phyloP scores from a whole-genome alignment of 2,888 invertebrate species.

The Drosophila falleni region DNA sequence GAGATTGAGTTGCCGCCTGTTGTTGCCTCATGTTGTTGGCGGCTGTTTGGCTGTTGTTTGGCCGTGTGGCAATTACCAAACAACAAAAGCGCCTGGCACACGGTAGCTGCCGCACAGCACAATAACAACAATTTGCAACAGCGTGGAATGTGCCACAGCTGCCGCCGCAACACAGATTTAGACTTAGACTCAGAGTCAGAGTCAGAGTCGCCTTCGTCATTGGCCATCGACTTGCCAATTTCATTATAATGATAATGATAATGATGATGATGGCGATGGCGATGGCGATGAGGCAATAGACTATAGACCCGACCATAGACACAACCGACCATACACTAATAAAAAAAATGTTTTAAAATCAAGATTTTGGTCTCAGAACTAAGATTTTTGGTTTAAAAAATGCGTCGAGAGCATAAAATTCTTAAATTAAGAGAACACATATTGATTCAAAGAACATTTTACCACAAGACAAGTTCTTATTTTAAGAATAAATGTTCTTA shows the following conservation, averaged over 20 bases:
- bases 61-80: slow-evolving; percentile 63
- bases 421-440: too few relatives aligned
- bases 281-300: slow-evolving; percentile 1
- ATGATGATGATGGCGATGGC: slow-evolving; percentile 40
- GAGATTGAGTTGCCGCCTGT: slow-evolving; percentile 68
- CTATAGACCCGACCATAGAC: neutral
- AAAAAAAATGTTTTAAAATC: too few relatives aligned
- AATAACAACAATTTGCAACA: slow-evolving; percentile 58
- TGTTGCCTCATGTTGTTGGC: slow-evolving; percentile 10
- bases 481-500: too few relatives aligned
- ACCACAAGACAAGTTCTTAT: too few relatives aligned
- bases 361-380: too few relatives aligned
- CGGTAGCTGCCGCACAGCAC: slow-evolving; percentile 54
- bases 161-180: neutral
- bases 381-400: too few relatives aligned
- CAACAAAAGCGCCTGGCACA: slow-evolving; percentile 56
- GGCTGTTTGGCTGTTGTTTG: slow-evolving; percentile 12
- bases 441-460: too few relatives aligned
- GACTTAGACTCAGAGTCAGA: too few relatives aligned
- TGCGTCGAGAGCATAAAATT: too few relatives aligned
- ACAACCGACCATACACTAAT: too few relatives aligned
- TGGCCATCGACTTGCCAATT: slow-evolving; percentile 56
- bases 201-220: slow-evolving; percentile 36
- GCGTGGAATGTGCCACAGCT: slow-evolving; percentile 37
- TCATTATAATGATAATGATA: slow-evolving; percentile 76